These are phyloP conservation scores for Nymphalis c-album DNA, from an alignment of 2,888 invertebrate genomes.

Conservation along the genomic window DNA sequence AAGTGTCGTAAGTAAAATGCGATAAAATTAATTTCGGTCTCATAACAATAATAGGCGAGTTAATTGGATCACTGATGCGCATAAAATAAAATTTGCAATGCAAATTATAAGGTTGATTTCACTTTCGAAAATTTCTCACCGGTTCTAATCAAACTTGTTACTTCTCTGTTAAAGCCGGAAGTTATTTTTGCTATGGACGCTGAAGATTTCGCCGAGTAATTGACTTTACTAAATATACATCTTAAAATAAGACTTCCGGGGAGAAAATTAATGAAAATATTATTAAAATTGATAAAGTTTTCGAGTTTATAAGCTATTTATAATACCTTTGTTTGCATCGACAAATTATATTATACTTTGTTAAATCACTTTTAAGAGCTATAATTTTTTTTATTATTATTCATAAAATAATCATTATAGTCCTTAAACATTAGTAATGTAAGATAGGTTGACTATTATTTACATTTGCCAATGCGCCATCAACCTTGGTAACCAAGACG, in stretches of 20 bases:
- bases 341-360: too few species aligned
- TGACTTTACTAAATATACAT: constrained; percentile 4
- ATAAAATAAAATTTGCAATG: constrained; percentile 67
- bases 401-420: too few species aligned
- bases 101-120: constrained; percentile 65
- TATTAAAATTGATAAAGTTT: background rate
- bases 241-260: background rate
- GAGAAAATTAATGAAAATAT: constrained; percentile 1
- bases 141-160: constrained; percentile 59
- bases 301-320: too few species aligned
- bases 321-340: too few species aligned
- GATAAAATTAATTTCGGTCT: too few species aligned
- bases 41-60: background rate
- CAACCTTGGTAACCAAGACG: too few species aligned
- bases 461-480: too few species aligned
- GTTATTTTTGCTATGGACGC: background rate
- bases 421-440: too few species aligned
- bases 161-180: constrained; percentile 44
- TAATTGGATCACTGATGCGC: constrained; percentile 51
- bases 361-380: too few species aligned
- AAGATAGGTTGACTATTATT: too few species aligned
- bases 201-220: background rate
- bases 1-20: too few species aligned
- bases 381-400: too few species aligned
- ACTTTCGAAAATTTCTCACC: constrained; percentile 62